These are phyloP conservation scores for Hapalemur alaotrensis DNA, from an alignment of 2,797 vertebrate genomes.

Conservation along the genomic window DNA sequence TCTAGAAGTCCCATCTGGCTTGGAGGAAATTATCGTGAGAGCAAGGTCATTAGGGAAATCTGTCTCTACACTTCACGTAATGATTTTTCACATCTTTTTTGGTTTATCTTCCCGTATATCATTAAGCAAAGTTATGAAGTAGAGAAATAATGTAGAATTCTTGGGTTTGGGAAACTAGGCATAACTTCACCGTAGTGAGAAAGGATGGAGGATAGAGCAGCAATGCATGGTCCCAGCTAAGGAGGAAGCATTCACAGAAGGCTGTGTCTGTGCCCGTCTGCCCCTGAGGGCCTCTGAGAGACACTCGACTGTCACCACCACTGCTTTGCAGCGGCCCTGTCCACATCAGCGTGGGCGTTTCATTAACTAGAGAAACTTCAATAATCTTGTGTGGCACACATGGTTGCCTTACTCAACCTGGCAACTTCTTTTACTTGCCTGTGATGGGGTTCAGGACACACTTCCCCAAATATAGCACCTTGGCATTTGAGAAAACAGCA, in stretches of 20 bases:
- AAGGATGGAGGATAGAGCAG: not conserved
- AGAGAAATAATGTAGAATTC: not conserved
- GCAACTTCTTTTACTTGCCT: not conserved
- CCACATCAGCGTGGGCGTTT: rapidly evolving
- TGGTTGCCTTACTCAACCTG: not conserved
- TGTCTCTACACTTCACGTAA: not conserved
- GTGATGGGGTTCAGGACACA: no score
- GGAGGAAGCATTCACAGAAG: rapidly evolving
- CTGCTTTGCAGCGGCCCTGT: not conserved
- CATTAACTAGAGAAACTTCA: not conserved
- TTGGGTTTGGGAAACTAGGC: not conserved
- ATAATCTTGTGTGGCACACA: rapidly evolving
- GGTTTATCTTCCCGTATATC: not conserved
- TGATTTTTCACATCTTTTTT: not conserved
- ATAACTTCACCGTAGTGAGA: not conserved
- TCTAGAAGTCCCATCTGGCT: not conserved
- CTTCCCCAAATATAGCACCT: no score
- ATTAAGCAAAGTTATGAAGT: not conserved
- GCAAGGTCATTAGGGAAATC: not conserved
- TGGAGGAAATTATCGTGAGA: not conserved
- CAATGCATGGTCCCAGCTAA: rapidly evolving
- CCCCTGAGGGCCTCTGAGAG: not conserved
- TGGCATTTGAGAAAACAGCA: no score
- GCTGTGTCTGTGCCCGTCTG: rapidly evolving
- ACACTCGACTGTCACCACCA: not conserved